A percentile compares a stretch with the other conserved stretches of the same genome.
Evolutionary conservation across 2,888 invertebrate species (phyloP).

Genomic region (Toxonevra muliebris): DNA sequence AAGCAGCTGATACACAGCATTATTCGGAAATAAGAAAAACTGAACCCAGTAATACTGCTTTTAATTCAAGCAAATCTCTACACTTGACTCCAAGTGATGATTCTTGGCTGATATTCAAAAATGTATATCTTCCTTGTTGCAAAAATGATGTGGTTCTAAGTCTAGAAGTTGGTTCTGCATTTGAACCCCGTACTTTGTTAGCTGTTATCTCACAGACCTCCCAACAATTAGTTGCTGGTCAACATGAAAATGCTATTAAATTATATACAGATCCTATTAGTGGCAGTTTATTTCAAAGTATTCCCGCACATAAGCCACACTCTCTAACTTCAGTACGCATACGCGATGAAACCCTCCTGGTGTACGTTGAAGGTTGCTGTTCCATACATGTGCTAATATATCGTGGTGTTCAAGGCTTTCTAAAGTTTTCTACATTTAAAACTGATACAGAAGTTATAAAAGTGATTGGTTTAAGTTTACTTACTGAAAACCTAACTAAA

Average conservation of each 20-base stretch:
- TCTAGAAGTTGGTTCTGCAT: conserved; percentile 30
- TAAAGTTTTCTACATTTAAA: conserved; percentile 51
- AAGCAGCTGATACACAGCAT: background rate
- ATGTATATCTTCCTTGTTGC: conserved; percentile 18
- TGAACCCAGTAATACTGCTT: background rate
- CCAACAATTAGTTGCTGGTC: conserved; percentile 22
- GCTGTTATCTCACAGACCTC: conserved; percentile 52
- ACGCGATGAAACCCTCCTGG: conserved; percentile 67
- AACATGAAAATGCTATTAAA: conserved; percentile 60
- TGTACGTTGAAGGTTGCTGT: conserved; percentile 64
- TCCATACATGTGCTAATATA: conserved; percentile 54
- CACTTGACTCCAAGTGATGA: too few relatives aligned
- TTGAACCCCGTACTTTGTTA: conserved; percentile 52
- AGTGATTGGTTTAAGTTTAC: conserved; percentile 45
- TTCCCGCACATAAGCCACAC: conserved; percentile 66
- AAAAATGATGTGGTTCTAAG: conserved; percentile 42
- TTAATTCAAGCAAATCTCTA: background rate
- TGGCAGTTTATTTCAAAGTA: conserved; percentile 67
- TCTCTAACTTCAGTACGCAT: conserved; percentile 62
- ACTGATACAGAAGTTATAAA: conserved; percentile 38
- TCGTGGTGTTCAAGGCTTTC: conserved; percentile 62
- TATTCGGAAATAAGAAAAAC: background rate
- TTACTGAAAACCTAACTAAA: conserved; percentile 34
- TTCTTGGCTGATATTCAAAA: too few relatives aligned
- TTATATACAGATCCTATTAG: conserved; percentile 65